phyloP scores from a whole-genome alignment of 2,797 vertebrate genomes.

The Siniperca undulata region DNA sequence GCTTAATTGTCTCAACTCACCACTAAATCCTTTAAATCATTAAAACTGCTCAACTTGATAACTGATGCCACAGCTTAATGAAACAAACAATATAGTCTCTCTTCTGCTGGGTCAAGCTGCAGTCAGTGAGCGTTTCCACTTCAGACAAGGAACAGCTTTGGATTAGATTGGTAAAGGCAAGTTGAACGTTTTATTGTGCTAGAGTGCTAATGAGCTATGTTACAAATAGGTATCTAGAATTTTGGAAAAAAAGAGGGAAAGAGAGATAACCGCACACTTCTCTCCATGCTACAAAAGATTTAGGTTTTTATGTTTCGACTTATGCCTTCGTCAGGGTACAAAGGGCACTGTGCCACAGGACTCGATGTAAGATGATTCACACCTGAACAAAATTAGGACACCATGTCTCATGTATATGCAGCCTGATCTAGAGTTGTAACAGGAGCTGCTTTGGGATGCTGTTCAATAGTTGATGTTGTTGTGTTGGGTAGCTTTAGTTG shows the following conservation, averaged over 20 bases:
- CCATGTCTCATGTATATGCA: conserved; percentile 1
- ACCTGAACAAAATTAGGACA: conserved; percentile 26
- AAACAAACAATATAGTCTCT: conserved; percentile 15
- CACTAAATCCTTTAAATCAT: conserved; percentile 3
- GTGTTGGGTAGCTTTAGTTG: background rate
- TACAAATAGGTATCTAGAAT: background rate
- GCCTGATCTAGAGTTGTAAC: conserved; percentile 1
- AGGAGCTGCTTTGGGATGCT: background rate
- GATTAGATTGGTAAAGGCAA: background rate
- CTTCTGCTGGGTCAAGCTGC: conserved; percentile 11
- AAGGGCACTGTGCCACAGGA: background rate
- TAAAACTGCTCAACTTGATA: conserved; percentile 27
- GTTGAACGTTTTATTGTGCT: conserved; percentile 8
- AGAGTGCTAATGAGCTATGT: conserved; percentile 30
- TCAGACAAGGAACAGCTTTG: conserved; percentile 14
- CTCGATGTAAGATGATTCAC: background rate
- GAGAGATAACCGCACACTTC: background rate
- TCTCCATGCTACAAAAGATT: background rate
- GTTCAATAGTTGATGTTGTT: conserved; percentile 26
- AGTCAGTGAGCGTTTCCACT: conserved; percentile 9
- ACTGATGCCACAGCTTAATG: conserved; percentile 30
- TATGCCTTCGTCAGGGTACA: background rate
- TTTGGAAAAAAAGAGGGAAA: background rate
- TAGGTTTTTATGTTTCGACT: background rate
- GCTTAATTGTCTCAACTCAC: conserved; percentile 12